phyloP scores from a whole-genome alignment of 2,113 vertebrate genomes.

The Cyanoderma ruficeps region DNA sequence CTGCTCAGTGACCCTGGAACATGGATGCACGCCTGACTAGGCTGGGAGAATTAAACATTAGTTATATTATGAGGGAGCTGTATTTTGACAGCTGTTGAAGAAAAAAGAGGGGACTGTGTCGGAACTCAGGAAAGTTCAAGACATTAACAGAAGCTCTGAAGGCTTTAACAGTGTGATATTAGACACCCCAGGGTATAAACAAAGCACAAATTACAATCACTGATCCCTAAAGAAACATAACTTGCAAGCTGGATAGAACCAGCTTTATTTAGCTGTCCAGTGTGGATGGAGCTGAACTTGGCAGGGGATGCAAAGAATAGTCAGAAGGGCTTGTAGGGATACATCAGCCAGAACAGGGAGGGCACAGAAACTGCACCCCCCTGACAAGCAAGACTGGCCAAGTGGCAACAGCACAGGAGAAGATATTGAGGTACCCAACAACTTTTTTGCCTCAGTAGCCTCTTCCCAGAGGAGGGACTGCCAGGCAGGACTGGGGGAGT shows the following conservation, averaged over 20 bases:
- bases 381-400: not conserved
- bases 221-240: not conserved
- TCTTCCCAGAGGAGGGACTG: not conserved
- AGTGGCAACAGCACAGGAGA: not conserved
- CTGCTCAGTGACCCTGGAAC: not conserved
- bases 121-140: not conserved
- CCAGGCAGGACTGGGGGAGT: not conserved
- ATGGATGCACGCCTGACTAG: not conserved
- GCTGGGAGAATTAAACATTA: not conserved
- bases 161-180: not conserved
- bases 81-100: not conserved
- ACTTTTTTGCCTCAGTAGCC: not conserved
- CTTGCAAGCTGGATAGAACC: not conserved
- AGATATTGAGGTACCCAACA: not conserved
- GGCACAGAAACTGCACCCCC: not conserved
- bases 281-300: not conserved
- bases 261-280: not conserved
- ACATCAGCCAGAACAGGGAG: not conserved
- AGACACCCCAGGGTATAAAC: not conserved
- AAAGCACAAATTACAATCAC: slow-evolving; percentile 6
- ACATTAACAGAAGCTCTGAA: slow-evolving; percentile 20
- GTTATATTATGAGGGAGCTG: not conserved
- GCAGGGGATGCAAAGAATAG: not conserved
- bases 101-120: not conserved
- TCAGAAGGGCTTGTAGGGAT: not conserved